These are phyloP conservation scores for Hyperopisus bebe DNA, from an alignment of 2,113 vertebrate genomes.

Conservation along the genomic window DNA sequence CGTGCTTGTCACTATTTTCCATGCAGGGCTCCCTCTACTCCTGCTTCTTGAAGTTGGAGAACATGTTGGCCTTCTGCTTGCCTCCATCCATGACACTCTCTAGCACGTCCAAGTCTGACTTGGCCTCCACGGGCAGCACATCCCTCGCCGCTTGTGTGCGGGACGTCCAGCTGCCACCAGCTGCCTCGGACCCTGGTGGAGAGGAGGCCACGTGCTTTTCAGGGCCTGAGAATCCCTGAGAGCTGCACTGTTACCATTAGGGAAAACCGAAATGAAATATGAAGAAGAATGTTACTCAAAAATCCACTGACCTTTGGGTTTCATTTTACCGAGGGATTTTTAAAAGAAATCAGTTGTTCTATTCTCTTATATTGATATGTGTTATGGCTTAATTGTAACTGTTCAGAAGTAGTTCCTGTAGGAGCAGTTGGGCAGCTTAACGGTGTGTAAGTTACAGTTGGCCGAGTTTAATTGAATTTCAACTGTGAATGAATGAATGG, in stretches of 20 bases:
- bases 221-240: background rate
- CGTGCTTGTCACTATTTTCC: background rate
- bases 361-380: background rate
- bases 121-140: background rate
- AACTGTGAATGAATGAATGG: background rate
- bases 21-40: slow-evolving; percentile 68
- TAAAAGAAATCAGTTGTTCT: background rate
- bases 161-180: background rate
- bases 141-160: background rate
- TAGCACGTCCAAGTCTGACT: background rate
- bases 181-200: background rate
- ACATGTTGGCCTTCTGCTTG: slow-evolving; percentile 64
- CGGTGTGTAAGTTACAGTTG: background rate
- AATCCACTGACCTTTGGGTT: background rate
- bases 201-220: background rate
- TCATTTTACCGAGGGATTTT: background rate
- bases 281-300: background rate
- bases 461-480: background rate
- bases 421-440: background rate
- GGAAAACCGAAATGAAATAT: background rate
- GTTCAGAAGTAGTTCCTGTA: background rate
- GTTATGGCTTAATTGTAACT: background rate
- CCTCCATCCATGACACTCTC: slow-evolving; percentile 21
- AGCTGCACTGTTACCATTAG: background rate
- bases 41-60: slow-evolving; percentile 73